Evolutionary conservation across 2,888 invertebrate species (phyloP), one percentile per base, ranked within the genome.

Genomic region (Heliconius ismenius): DNA sequence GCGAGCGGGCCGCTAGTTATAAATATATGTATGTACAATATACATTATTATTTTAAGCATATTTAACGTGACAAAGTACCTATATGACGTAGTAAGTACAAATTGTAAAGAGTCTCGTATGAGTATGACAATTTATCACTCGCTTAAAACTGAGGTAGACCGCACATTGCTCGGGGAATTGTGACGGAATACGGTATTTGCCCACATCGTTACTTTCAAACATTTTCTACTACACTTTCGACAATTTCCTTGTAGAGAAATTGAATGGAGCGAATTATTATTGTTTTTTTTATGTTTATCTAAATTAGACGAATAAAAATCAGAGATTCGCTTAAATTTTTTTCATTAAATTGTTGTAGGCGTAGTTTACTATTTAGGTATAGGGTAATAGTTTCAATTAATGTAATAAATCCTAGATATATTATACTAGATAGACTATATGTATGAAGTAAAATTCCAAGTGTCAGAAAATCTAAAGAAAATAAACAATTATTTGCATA

Each of bases 151-250:
- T 86, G 86, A 88, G 87, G 86, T 88, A 89, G 84, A 92, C 92
- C 91, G 88, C 91, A 91, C 83, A 85, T 87, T 83, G 83, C 83
- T 84, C 82, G 85, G 83, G 86, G 89, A 91, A 91, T 89, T 88
- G 87, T 86, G 86, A 85, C 86, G 82, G 83, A 86, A 82, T 84
- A 86, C 84, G 83, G 85, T 85, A 85, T 87, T 84, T 85, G 81
- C 83, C 84, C 83, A 85, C 84, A 87, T 86, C 81, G 82, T 82
- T 84, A 87, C 90, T 89, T 91, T 90, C 89, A 85, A 84, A 83
- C 78, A 85, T 87, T 87, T 86, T 88, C 87, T 87, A 85, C 81
- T 77, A 82, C 79, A 87, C 89, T 90, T 88, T 90, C 88, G 80
- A 85, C 75, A 75, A 63, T n/a, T 73, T 26, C 62, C 39, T 58